Conservation (phyloP, 2,113 vertebrate species). For the Pelmatolapia mariae region DNA sequence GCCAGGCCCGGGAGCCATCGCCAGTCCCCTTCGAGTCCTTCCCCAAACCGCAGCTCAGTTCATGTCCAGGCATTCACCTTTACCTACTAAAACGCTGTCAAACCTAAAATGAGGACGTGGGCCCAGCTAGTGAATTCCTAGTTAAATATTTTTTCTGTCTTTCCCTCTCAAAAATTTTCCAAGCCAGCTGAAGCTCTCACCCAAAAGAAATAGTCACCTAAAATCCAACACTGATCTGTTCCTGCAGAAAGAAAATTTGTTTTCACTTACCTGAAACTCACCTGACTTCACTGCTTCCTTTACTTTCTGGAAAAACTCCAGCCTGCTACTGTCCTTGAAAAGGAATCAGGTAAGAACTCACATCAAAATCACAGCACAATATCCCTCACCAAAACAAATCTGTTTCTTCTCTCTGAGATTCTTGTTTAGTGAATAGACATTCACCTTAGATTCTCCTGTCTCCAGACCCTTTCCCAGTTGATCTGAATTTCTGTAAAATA, state of each 20-base stretch:
- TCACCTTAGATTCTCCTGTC: neutral
- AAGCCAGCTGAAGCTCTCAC: neutral
- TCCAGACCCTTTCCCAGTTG: neutral
- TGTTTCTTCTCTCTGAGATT: neutral
- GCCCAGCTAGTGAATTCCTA: no score
- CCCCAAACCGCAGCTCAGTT: no score
- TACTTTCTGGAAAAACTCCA: neutral
- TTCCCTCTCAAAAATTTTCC: neutral
- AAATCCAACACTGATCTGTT: neutral
- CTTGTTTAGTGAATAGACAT: neutral
- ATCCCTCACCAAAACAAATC: neutral
- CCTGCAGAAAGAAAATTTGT: neutral
- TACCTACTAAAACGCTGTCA: no score
- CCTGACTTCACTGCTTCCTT: neutral
- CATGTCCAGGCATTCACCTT: no score
- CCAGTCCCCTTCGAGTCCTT: no score
- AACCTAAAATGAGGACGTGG: no score
- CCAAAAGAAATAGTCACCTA: neutral
- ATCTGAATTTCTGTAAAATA: neutral
- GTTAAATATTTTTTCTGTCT: neutral
- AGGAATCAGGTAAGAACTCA: neutral
- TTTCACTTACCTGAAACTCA: neutral
- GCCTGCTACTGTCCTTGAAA: neutral
- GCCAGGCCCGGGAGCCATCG: no score
- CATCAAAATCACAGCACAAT: neutral